Conservation (phyloP, 2,888 invertebrate species). For the Mystacides longicornis region DNA sequence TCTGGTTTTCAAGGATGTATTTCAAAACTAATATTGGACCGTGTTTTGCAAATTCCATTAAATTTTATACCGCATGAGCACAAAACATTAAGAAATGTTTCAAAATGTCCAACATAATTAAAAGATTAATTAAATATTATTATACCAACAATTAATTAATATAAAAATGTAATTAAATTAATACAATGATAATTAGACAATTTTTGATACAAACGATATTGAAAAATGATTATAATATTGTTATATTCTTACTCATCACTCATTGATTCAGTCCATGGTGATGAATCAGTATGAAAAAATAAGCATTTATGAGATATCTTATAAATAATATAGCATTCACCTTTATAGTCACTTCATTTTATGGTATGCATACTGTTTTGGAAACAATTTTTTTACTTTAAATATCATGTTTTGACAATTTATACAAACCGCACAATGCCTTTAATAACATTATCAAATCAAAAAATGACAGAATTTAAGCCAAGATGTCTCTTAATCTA, state of each 20-base stretch:
- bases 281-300: no score
- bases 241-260: not conserved
- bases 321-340: no score
- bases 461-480: no score
- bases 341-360: no score
- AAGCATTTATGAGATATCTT: no score
- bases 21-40: constrained; percentile 72
- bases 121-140: constrained; percentile 4
- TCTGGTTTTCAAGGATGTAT: constrained; percentile 77
- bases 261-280: no score
- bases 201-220: constrained; percentile 4
- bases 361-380: no score
- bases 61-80: constrained; percentile 57
- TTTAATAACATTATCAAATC: no score
- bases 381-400: no score
- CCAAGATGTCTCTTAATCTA: no score
- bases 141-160: constrained; percentile 1
- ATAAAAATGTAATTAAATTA: not conserved
- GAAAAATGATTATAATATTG: not conserved
- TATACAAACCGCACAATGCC: no score
- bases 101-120: constrained; percentile 37
- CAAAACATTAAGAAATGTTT: constrained; percentile 51
- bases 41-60: constrained; percentile 69
- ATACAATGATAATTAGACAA: not conserved
- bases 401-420: no score